Conservation (phyloP, 2,888 invertebrate genomes). For the Plebejus anna region DNA sequence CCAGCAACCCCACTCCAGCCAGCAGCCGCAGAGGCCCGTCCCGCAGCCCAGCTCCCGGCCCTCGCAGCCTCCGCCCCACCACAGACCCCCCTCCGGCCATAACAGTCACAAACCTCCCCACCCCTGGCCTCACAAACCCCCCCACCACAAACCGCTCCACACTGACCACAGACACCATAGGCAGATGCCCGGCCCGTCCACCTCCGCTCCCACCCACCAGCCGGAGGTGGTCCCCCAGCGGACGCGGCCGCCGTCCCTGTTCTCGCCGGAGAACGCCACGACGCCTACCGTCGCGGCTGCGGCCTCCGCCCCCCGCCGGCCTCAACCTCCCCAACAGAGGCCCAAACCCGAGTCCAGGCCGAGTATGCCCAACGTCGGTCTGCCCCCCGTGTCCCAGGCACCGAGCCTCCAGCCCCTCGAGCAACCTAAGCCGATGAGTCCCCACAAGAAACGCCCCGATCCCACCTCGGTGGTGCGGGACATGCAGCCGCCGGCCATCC, state of each 20-base stretch:
- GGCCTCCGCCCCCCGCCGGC: slow-evolving; percentile 51
- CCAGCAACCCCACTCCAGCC: slow-evolving; percentile 17
- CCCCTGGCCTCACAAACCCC: slow-evolving; percentile 62
- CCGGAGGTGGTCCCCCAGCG: slow-evolving; percentile 47
- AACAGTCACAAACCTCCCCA: slow-evolving; percentile 59
- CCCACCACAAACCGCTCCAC: slow-evolving; percentile 57
- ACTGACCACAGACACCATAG: slow-evolving; percentile 44
- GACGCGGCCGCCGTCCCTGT: slow-evolving; percentile 81
- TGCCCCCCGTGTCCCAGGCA: slow-evolving; percentile 47
- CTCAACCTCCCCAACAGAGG: slow-evolving; percentile 47
- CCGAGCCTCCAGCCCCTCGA: slow-evolving; percentile 44
- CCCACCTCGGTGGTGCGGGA: slow-evolving; percentile 59
- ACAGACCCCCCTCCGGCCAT: slow-evolving; percentile 51
- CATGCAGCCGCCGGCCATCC: slow-evolving; percentile 65
- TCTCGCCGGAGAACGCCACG: slow-evolving; percentile 82
- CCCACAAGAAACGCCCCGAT: slow-evolving; percentile 59
- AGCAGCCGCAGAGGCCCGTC: slow-evolving; percentile 34
- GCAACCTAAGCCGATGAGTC: slow-evolving; percentile 52
- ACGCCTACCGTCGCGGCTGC: slow-evolving; percentile 72
- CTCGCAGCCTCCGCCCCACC: slow-evolving; percentile 48
- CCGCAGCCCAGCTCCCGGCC: slow-evolving; percentile 41
- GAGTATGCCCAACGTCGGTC: slow-evolving; percentile 36
- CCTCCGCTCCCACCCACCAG: slow-evolving; percentile 44
- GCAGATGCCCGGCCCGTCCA: slow-evolving; percentile 40
- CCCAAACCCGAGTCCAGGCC: slow-evolving; percentile 45